Evolutionary conservation across 2,113 vertebrate genomes (phyloP).

Genomic region (Lepus americanus): DNA sequence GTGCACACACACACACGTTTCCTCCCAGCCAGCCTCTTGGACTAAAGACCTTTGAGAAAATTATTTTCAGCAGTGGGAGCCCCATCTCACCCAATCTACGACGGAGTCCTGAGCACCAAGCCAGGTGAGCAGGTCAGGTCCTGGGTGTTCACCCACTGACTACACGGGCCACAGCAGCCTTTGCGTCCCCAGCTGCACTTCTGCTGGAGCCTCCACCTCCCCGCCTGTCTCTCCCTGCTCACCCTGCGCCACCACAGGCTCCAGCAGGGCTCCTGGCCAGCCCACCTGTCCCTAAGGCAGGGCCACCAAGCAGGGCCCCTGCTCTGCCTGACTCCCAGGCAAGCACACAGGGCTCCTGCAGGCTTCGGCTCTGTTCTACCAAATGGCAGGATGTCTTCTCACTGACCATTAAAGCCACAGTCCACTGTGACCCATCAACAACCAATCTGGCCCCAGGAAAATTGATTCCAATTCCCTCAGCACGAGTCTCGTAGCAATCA

Average conservation of each 20-base stretch:
- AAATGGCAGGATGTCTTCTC: conserved; percentile 78
- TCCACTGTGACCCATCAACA: conserved; percentile 84
- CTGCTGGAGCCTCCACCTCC: not conserved
- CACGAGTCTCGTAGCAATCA: conserved; percentile 81
- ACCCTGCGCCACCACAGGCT: not conserved
- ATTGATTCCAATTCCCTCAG: conserved; percentile 86
- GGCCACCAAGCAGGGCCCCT: not conserved
- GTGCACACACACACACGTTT: not conserved
- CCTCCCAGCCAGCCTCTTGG: not conserved
- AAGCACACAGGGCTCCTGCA: conserved; percentile 53
- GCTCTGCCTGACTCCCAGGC: not conserved
- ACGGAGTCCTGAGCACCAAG: not conserved
- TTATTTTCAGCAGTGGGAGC: not conserved
- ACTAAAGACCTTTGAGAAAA: not conserved
- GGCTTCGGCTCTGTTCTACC: conserved; percentile 76
- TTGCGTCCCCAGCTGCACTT: not conserved
- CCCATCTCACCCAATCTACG: not conserved
- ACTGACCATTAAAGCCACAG: conserved; percentile 82
- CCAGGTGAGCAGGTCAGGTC: not conserved
- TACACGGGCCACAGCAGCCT: not conserved
- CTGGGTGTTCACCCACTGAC: not conserved
- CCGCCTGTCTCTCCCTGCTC: not conserved
- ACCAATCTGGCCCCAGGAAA: conserved; percentile 85
- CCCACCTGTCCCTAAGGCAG: not conserved
- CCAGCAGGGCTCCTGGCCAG: not conserved